phyloP scores from a whole-genome alignment of 2,113 vertebrate genomes.

The Oncorhynchus mykiss region DNA sequence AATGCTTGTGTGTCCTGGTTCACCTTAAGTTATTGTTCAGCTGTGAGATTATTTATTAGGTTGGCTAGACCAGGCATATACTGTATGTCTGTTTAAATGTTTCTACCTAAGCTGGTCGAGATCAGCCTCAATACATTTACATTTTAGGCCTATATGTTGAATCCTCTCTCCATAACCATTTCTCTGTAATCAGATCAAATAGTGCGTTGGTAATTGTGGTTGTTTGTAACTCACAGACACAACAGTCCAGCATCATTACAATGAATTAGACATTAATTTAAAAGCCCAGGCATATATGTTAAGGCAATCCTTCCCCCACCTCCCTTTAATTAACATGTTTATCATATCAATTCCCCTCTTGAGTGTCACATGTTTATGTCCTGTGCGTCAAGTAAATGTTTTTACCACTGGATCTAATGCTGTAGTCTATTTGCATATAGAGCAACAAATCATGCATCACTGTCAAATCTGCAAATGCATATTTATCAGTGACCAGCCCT shows the following conservation, averaged over 20 bases:
- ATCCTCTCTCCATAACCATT: not conserved
- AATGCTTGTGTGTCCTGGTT: conserved; percentile 9
- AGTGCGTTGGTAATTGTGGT: no score
- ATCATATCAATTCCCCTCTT: not conserved
- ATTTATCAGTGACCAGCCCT: conserved; percentile 21
- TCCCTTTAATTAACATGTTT: not conserved
- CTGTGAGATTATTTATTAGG: no score
- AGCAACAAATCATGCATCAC: not conserved
- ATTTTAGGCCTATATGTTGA: not conserved
- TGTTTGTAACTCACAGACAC: no score
- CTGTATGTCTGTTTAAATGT: no score
- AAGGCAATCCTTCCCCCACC: not conserved
- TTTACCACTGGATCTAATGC: not conserved
- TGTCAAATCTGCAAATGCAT: conserved; percentile 20
- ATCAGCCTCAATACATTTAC: not conserved
- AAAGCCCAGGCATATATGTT: not conserved
- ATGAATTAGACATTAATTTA: no score
- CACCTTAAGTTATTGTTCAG: conserved; percentile 19
- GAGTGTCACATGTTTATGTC: not conserved
- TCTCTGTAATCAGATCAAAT: not conserved
- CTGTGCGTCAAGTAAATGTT: not conserved
- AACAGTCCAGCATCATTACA: no score
- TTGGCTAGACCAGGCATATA: no score
- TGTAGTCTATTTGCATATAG: conserved; percentile 5
- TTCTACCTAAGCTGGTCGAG: not conserved